Evolutionary conservation across 2,113 vertebrate genomes (phyloP), one percentile per base, ranked within the genome.

Genomic region (Anolis carolinensis): DNA sequence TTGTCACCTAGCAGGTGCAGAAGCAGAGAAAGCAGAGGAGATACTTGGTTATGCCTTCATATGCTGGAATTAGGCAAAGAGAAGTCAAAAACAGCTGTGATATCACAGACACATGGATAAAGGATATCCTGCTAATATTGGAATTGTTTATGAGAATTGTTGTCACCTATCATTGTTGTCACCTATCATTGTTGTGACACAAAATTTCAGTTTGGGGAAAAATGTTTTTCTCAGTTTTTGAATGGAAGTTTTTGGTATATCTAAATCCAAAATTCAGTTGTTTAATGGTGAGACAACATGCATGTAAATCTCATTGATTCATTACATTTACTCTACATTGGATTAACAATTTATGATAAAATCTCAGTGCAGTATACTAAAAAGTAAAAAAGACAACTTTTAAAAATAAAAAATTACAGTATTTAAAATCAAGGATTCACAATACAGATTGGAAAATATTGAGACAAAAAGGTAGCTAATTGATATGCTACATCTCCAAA

Each of bases 1-100:
- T 91, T 30, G 2, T 10, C 87, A 48, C 0, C 0, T 74, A 83
- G 50, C 21, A 21, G 21, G 20, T 59, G 4, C 25, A 21, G 21
- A 16, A 65, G 4, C 21, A 8, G 78, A 86, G 73, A 48, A 83
- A 0, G 71, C 52, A 84, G 0, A 59, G 0, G 7, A 27, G 2
- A 25, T 79, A 84, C 13, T 71, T 85, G 84, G 1, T 0, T 85
- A 71, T 39, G 88, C 2, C 4, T 88, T 83, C 83, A 62, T 62
- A 80, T 63, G 4, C 44, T 65, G 39, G 76, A 84, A 39, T 10
- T 62, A 73, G 55, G 71, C 10, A 44, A 86, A 39, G 44, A 77
- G 34, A 72, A 55, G 30, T 36, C n/a, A 6, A 65, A 72, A 30
- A 23, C 65, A 30, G 44, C 70, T 78, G 44, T n/a, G 59, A 63